Evolutionary conservation across 2,888 invertebrate species (phyloP).

Genomic region (Stenichneumon culpator): DNA sequence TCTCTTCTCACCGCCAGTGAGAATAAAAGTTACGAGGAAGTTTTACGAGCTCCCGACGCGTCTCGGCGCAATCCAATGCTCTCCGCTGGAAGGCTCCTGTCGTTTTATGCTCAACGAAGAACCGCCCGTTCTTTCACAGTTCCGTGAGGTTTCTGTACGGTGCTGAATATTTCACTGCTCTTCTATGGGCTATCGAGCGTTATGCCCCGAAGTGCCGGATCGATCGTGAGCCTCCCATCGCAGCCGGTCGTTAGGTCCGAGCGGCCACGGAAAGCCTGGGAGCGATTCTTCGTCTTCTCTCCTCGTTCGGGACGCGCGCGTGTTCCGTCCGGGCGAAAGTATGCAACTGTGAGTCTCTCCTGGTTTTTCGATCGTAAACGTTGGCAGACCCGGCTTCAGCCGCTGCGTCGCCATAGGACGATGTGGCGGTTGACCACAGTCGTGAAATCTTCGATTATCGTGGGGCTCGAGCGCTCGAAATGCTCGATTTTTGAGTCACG

Average conservation of each 20-base stretch:
- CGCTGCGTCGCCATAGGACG: neutral
- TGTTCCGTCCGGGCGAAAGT: slow-evolving; percentile 3
- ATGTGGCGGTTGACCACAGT: neutral
- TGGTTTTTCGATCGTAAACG: neutral
- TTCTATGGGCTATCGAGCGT: neutral
- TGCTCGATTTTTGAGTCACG: no score
- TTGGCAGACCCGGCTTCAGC: neutral
- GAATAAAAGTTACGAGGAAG: slow-evolving; percentile 66
- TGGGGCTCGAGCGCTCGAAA: no score
- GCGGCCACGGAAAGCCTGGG: slow-evolving; percentile 7
- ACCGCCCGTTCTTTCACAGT: no score
- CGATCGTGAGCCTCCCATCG: neutral
- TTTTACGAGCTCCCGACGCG: slow-evolving; percentile 45
- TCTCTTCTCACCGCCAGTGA: slow-evolving; percentile 61
- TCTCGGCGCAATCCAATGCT: neutral
- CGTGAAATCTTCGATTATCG: no score
- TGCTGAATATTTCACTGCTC: neutral
- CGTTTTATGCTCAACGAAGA: no score
- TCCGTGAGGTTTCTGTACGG: no score
- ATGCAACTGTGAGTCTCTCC: neutral
- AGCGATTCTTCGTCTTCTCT: slow-evolving; percentile 3
- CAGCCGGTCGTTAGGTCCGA: slow-evolving; percentile 4
- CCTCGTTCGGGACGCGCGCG: neutral
- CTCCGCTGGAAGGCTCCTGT: no score
- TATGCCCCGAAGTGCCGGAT: neutral